Evolutionary conservation across 1,140 invertebrate genomes (phyloP), one percentile per base, ranked within the genome.

Genomic region (Helicoverpa armigera): DNA sequence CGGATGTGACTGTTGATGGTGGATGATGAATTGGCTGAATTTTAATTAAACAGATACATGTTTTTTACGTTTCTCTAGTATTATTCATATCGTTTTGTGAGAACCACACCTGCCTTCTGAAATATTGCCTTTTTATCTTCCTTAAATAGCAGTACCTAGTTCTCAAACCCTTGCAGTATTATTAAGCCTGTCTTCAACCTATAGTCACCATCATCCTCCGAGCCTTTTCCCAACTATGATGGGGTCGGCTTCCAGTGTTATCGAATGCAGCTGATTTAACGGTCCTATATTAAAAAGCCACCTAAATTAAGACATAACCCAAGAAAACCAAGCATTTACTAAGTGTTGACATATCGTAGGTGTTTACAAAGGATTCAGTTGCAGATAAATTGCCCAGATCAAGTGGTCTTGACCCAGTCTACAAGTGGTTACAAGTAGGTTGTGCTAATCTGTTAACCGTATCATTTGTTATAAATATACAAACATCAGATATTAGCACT

Each of bases 341-440:
- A 35, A 77, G 61, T 67, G 75, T 67, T 77, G 75, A 77, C 61
- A 11, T 7, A 18, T 53, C 18, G 75, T 77, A 50, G 75, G 75
- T 77, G 60, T 77, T 77, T 67, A 16, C 43, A 16, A 65, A 77
- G 50, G 75, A 77, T 67, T 31, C 51, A 13, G 69, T 69, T 60
- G 14, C 14, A 77, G 60, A 77, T 65, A 54, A 67, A 54, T 65
- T 13, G 75, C 18, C 11, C 43, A 63, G 58, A 63, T 31, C 56
- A 56, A 63, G 48, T 65, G 75, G 23, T 54, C 75, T 63, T 77
- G 75, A 77, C 75, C 75, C n/a, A 77, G 50, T 77, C 7, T 0
- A 10, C 51, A 67, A 77, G 75, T 77, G 61, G 61, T 10, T 23
- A 16, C 51, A 77, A 65, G 61, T 77, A 65, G 75, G 60, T 51